These are phyloP conservation scores for Polydesmus complanatus DNA, from an alignment of 2,888 invertebrate genomes.

Conservation along the genomic window DNA sequence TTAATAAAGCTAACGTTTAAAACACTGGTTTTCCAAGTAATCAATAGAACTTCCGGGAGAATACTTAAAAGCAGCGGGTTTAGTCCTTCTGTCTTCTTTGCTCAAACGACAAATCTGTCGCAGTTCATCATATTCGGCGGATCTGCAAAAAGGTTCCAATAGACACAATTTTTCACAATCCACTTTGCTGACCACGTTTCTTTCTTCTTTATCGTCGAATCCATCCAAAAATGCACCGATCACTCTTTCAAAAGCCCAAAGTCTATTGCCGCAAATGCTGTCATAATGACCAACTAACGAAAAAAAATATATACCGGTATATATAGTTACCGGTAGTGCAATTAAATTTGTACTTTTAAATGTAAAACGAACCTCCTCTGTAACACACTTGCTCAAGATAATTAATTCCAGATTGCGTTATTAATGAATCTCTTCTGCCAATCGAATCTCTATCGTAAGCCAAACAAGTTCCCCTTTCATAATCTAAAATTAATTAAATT, in stretches of 20 bases:
- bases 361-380: conserved; percentile 29
- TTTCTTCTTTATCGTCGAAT: conserved; percentile 33
- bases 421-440: conserved; percentile 28
- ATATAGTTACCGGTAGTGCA: not conserved
- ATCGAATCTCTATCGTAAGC: conserved; percentile 31
- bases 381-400: conserved; percentile 35
- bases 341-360: not conserved
- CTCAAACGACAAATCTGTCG: conserved; percentile 35
- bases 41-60: conserved; percentile 36
- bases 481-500: conserved; percentile 27
- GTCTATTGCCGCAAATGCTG: conserved; percentile 32
- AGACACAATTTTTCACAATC: conserved; percentile 39
- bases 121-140: conserved; percentile 39
- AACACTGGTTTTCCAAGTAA: conserved; percentile 42
- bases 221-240: conserved; percentile 35
- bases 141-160: conserved; percentile 38
- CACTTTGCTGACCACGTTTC: conserved; percentile 30
- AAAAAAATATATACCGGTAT: not conserved
- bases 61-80: conserved; percentile 36
- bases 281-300: conserved; percentile 30
- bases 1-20: conserved; percentile 31
- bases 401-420: conserved; percentile 30
- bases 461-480: conserved; percentile 32
- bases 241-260: conserved; percentile 40
- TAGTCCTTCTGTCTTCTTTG: conserved; percentile 39